Conservation (phyloP, 2,888 invertebrate species). For the Drosophila infuscata region DNA sequence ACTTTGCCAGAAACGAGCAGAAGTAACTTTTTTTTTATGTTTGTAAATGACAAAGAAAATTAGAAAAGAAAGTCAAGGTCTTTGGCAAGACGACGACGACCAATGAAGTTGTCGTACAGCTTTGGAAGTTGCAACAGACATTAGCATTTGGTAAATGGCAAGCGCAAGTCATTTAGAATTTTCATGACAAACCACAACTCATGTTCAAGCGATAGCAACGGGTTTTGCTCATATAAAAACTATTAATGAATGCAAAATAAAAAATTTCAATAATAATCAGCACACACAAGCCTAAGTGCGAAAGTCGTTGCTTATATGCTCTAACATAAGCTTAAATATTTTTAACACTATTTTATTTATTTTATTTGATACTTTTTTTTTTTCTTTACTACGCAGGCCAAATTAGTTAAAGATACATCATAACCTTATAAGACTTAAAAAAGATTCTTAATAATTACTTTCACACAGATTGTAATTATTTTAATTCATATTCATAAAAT, state of each 20-base stretch:
- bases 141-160: constrained; percentile 59
- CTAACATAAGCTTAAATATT: constrained; percentile 1
- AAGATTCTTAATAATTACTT: background rate
- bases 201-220: constrained; percentile 47
- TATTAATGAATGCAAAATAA: constrained; percentile 66
- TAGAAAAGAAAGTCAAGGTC: constrained; percentile 79
- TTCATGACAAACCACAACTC: constrained; percentile 64
- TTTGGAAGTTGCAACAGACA: constrained; percentile 30
- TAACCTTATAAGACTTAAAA: background rate
- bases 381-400: background rate
- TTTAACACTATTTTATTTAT: background rate
- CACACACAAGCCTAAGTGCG: constrained; percentile 20
- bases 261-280: constrained; percentile 27
- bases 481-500: background rate
- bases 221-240: constrained; percentile 54
- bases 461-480: background rate
- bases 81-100: constrained; percentile 43
- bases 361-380: background rate
- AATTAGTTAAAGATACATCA: no score
- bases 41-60: constrained; percentile 57
- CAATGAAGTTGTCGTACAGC: constrained; percentile 46
- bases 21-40: constrained; percentile 42
- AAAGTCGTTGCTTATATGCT: constrained; percentile 25
- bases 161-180: constrained; percentile 74
- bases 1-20: constrained; percentile 41